Conservation (phyloP, 1,140 invertebrate genomes). For the Philaenus spumarius region DNA sequence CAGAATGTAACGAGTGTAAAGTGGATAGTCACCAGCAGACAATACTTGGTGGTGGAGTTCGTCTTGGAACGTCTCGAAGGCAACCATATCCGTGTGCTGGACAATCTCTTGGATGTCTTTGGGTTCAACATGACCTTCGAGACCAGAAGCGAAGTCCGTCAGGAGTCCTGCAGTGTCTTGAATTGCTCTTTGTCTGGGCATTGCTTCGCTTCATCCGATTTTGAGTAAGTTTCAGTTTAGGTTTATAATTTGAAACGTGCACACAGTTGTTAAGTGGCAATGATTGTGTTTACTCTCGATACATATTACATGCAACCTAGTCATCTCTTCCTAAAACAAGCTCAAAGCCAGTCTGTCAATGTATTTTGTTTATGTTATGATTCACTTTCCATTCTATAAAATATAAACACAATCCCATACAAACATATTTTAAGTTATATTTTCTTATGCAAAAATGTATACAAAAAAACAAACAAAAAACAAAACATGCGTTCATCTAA, state of each 20-base stretch:
- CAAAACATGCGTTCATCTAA: too few relatives aligned
- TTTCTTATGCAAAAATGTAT: too few relatives aligned
- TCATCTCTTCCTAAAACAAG: too few relatives aligned
- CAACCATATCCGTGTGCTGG: constrained; percentile 71
- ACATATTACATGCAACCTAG: too few relatives aligned
- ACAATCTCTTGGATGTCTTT: constrained; percentile 74
- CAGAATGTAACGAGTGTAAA: constrained; percentile 57
- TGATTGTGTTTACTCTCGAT: too few relatives aligned
- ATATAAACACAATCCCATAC: too few relatives aligned
- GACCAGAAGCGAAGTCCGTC: constrained; percentile 39
- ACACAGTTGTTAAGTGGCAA: too few relatives aligned
- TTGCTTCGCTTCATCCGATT: constrained; percentile 64
- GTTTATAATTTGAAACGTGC: neutral
- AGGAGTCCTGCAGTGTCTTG: constrained; percentile 55
- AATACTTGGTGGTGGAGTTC: constrained; percentile 73
- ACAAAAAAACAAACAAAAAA: too few relatives aligned
- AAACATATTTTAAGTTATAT: too few relatives aligned
- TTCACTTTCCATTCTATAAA: too few relatives aligned
- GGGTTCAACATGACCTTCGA: constrained; percentile 92
- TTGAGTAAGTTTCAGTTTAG: constrained; percentile 49
- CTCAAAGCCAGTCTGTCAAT: too few relatives aligned
- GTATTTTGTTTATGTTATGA: too few relatives aligned
- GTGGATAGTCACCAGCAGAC: constrained; percentile 60
- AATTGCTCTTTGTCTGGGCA: constrained; percentile 77
- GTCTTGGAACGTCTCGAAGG: constrained; percentile 64